phyloP scores from a whole-genome alignment of 2,888 invertebrate species.

The Dasypolia templi region DNA sequence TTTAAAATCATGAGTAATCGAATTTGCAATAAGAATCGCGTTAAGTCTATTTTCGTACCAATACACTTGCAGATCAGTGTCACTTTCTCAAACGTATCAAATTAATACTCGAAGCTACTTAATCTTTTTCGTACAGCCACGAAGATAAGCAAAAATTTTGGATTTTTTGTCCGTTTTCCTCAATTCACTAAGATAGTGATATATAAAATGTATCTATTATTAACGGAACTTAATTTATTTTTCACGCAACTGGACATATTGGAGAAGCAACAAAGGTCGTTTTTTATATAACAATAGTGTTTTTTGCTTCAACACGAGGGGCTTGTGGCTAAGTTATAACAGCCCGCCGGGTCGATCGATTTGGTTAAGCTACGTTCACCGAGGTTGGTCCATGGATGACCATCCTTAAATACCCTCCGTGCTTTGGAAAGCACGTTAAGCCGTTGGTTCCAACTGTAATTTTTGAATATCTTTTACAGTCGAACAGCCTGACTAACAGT shows the following conservation, averaged over 20 bases:
- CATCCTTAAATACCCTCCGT: background rate
- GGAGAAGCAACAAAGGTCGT: background rate
- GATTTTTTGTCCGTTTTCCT: constrained; percentile 51
- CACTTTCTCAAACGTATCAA: constrained; percentile 31
- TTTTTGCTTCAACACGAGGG: background rate
- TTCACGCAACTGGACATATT: background rate
- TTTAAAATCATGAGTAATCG: constrained; percentile 11
- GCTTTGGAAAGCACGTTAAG: background rate
- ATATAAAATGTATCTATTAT: constrained; percentile 21
- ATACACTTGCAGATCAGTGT: constrained; percentile 43
- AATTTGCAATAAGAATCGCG: constrained; percentile 21
- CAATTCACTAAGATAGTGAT: constrained; percentile 28
- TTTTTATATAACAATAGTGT: background rate
- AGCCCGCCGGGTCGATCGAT: background rate
- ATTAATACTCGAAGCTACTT: constrained; percentile 31
- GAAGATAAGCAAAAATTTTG: constrained; percentile 38
- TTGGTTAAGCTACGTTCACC: background rate
- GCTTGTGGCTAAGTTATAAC: too few species aligned
- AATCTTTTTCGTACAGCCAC: too few species aligned
- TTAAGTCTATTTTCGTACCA: constrained; percentile 18
- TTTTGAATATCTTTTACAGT: too few species aligned
- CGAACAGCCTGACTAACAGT: background rate
- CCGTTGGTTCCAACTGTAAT: background rate
- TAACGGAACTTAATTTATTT: background rate
- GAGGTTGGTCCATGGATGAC: background rate